Base-by-base conservation (phyloP, 2,113 vertebrate genomes). In the Marcusenius ussheri region DNA sequence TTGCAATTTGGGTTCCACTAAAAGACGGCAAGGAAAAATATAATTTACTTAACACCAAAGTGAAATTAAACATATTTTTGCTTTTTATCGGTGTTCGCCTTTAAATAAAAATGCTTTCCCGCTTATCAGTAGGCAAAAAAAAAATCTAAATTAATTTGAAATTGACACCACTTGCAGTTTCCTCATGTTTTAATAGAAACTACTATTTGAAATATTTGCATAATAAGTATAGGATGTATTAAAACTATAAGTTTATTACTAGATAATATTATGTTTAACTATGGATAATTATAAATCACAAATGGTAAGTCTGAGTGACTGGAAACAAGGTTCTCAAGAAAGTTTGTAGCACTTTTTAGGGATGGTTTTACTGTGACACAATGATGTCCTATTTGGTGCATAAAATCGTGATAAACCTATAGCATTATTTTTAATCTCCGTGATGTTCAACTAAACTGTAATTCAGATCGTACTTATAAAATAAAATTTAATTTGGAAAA, bases 351-450 rank as follows among this genome's bases (percentile, higher is more conserved):
- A 91, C 91, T 90, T 87, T 11, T 74, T 89, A 91, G 95, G 96
- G 91, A 93, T 21, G 53, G 35, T 90, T 94, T 96, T 92, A 89
- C 84, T 35, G 95, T 93, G 39, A 94, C 95, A 95, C 95, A 1
- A 62, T 35, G 56, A 56, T 91, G 51, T 96, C 96, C 94, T 96
- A 49, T 17, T 91, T 94, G 95, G 27, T 92, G 90, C 13, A 93
- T 93, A 94, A 93, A 92, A 42, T 35, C 11, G 83, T 85, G 19
- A 88, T 45, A 27, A 31, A 88, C 5, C 13, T 3, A 42, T 42
- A 19, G 3, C 49, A 42, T 46, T 9, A 4, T 21, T 47, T n/a
- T 46, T 35, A 83, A n/a, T 77, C 74, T 13, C 3, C 66, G 4
- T 15, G 15, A 35, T 47, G 50, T 53, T 80, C 5, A 5, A 85